Conservation (phyloP, 2,888 invertebrate genomes). For the Muscina levida region DNA sequence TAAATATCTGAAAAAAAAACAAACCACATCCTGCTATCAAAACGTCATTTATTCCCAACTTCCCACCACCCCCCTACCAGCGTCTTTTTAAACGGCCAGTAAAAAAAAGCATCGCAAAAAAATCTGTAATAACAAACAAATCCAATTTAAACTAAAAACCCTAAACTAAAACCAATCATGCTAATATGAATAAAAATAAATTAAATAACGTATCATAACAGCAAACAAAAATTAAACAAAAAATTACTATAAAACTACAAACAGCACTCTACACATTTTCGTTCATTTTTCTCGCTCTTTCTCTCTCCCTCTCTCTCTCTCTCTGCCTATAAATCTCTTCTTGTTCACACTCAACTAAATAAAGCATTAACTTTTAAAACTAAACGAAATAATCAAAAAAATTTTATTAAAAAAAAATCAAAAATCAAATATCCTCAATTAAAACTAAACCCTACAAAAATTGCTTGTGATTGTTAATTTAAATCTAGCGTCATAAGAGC, state of each 20-base stretch:
- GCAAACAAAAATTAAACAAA: slow-evolving; percentile 34
- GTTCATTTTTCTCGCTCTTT: too few species aligned
- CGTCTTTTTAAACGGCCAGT: background rate
- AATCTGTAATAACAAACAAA: background rate
- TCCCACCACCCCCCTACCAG: too few species aligned
- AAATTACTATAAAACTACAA: slow-evolving; percentile 32
- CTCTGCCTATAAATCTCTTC: too few species aligned
- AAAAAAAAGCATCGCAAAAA: slow-evolving; percentile 15
- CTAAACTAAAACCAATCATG: slow-evolving; percentile 60
- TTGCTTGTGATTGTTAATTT: slow-evolving; percentile 29
- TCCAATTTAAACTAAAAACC: slow-evolving; percentile 27
- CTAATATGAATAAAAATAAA: slow-evolving; percentile 39
- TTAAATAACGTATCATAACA: too few species aligned
- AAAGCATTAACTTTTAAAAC: slow-evolving; percentile 8
- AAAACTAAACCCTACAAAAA: slow-evolving; percentile 14
- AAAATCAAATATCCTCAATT: slow-evolving; percentile 25
- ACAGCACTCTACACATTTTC: background rate
- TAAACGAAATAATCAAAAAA: slow-evolving; percentile 27
- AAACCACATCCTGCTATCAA: background rate
- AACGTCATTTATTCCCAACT: background rate
- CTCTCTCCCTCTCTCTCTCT: too few species aligned
- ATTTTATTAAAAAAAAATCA: slow-evolving; percentile 13
- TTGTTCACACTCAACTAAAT: too few species aligned
- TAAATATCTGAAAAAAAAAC: background rate
- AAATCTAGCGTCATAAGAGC: background rate